Conservation (phyloP, 2,797 vertebrate genomes). For the Anguilla obscura region DNA sequence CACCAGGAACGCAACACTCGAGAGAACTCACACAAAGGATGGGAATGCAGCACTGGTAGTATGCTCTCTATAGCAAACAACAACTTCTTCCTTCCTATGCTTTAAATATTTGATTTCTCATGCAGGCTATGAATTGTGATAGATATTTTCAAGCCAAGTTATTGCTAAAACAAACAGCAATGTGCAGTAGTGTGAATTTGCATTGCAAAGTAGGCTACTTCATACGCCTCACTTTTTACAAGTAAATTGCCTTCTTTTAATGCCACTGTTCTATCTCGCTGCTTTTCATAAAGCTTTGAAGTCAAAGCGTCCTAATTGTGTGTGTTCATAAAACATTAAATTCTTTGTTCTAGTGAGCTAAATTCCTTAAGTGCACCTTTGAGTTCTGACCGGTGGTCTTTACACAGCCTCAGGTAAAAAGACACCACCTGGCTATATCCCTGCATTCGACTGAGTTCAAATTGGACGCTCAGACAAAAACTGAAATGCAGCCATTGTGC, state of each 20-base stretch:
- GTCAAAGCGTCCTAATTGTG: neutral
- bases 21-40: neutral
- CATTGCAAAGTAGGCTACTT: neutral
- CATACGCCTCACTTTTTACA: neutral
- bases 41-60: neutral
- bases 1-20: neutral
- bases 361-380: neutral
- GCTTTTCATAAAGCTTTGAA: neutral
- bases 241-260: neutral
- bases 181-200: neutral
- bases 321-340: constrained; percentile 1
- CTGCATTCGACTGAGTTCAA: neutral
- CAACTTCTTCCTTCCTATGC: neutral
- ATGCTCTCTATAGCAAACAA: neutral
- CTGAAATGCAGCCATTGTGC: neutral
- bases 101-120: neutral
- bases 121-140: neutral
- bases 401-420: neutral
- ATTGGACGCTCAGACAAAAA: neutral
- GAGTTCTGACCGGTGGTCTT: neutral
- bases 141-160: neutral
- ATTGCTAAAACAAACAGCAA: neutral
- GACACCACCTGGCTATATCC: neutral
- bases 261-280: neutral
- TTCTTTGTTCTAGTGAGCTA: neutral